These are phyloP conservation scores for Eurypyga helias DNA, from an alignment of 2,113 vertebrate genomes.

Conservation along the genomic window DNA sequence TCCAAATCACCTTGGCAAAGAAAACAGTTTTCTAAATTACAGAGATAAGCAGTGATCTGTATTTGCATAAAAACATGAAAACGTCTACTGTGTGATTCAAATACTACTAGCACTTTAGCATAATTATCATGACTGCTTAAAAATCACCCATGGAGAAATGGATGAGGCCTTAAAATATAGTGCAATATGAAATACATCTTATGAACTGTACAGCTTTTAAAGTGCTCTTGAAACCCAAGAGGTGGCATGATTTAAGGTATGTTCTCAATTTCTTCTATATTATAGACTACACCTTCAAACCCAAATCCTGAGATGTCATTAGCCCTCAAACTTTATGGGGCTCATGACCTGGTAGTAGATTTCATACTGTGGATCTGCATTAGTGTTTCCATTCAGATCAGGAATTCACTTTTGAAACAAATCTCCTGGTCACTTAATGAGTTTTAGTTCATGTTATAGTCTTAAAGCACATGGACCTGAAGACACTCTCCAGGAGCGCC, in stretches of 20 bases:
- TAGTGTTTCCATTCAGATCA: neutral
- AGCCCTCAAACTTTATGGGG: neutral
- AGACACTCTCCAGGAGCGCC: neutral
- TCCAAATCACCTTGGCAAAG: slow-evolving; percentile 29
- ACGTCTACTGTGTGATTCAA: slow-evolving; percentile 47
- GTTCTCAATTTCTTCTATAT: neutral
- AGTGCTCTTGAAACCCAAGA: slow-evolving; percentile 27
- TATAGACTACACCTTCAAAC: neutral
- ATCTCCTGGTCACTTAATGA: neutral
- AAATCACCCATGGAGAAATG: slow-evolving; percentile 37
- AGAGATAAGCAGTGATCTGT: slow-evolving; percentile 31
- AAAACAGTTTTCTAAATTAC: slow-evolving; percentile 45
- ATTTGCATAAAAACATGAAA: slow-evolving; percentile 59
- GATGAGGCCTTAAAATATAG: slow-evolving; percentile 41
- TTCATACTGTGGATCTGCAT: neutral
- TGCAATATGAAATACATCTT: neutral
- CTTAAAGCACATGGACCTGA: neutral
- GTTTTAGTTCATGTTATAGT: neutral
- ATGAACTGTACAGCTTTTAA: slow-evolving; percentile 7
- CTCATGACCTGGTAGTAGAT: neutral
- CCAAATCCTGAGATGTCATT: neutral
- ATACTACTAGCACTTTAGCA: slow-evolving; percentile 27
- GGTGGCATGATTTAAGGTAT: slow-evolving; percentile 12
- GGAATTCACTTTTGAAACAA: neutral
- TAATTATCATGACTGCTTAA: slow-evolving; percentile 41